Evolutionary conservation across 2,888 invertebrate species (phyloP).

Genomic region (Empis stercorea): DNA sequence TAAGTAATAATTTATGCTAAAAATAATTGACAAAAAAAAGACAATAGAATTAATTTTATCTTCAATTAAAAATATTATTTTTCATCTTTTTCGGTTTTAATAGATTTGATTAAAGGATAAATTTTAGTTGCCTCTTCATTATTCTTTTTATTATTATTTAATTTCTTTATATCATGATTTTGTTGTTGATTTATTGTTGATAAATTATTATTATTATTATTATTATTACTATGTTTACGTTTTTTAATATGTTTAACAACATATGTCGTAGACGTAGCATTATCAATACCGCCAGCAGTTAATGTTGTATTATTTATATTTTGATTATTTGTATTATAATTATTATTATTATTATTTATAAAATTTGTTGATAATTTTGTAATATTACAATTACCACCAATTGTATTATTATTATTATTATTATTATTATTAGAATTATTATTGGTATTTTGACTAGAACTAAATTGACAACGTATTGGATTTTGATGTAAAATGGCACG

Average conservation of each 20-base stretch:
- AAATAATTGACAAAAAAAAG: no score
- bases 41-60: no score
- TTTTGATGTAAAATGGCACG: constrained; percentile 14
- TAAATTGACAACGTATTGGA: constrained; percentile 23
- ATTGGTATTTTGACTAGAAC: constrained; percentile 21
- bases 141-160: not conserved
- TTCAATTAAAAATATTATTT: not conserved
- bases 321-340: not conserved
- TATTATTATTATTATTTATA: not conserved
- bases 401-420: not conserved
- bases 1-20: no score
- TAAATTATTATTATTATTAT: constrained; percentile 1
- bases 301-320: not conserved
- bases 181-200: not conserved
- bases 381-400: not conserved
- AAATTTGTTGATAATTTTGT: not conserved
- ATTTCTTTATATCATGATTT: not conserved
- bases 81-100: not conserved
- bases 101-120: not conserved
- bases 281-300: not conserved
- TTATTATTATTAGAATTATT: constrained; percentile 5
- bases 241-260: constrained; percentile 3
- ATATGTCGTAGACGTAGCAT: not conserved
- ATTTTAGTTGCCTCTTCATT: not conserved
- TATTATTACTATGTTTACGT: no score